Conservation (phyloP, 2,797 vertebrate genomes). For the Coregonus sp. region DNA sequence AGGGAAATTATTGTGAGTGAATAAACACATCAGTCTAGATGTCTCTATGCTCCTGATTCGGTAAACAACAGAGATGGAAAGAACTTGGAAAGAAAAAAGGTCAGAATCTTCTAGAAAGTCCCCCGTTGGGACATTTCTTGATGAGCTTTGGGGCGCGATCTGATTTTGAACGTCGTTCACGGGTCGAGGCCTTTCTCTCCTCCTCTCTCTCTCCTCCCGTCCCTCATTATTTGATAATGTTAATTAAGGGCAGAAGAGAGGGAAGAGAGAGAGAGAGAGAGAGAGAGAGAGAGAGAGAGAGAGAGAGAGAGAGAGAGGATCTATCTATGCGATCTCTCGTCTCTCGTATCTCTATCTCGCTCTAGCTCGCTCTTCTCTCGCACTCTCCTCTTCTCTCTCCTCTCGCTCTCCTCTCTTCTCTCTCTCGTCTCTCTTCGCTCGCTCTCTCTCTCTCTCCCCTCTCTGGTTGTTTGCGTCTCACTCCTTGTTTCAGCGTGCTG, state of each 20-base stretch:
- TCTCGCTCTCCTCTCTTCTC: no score
- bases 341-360: no score
- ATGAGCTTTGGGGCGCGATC: conserved; percentile 27
- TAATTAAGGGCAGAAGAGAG: conserved; percentile 34
- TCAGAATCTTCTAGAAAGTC: background rate
- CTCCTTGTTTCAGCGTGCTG: no score
- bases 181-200: conserved; percentile 28
- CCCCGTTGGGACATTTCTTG: conserved; percentile 37
- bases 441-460: no score
- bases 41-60: conserved; percentile 56
- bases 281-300: no score
- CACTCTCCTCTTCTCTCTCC: no score
- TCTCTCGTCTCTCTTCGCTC: no score
- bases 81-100: background rate
- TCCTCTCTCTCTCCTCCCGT: background rate
- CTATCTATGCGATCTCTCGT: no score
- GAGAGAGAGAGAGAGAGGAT: no score
- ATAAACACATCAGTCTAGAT: conserved; percentile 74
- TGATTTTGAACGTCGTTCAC: conserved; percentile 44
- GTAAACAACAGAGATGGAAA: conserved; percentile 56
- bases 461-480: no score
- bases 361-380: no score
- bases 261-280: no score
- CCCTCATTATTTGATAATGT: conserved; percentile 61
- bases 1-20: conserved; percentile 79